Base-by-base conservation (phyloP, 1,140 invertebrate species). In the Panagrolaimus sp. region DNA sequence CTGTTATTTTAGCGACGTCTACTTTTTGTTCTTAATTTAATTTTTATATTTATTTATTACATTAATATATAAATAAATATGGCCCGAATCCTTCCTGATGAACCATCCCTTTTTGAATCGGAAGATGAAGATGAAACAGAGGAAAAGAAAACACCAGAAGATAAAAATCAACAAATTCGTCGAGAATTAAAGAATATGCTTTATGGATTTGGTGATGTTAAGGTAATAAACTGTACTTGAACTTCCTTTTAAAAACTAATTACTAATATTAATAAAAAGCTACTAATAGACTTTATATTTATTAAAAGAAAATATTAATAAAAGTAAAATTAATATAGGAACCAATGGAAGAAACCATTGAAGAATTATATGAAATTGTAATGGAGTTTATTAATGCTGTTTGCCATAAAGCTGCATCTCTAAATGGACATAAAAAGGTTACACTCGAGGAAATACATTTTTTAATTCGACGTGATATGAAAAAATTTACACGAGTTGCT, bases 361-460 rank as follows among this genome's bases (percentile, higher is more conserved):
- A 98, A 82, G 87, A 97, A 48, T 86, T 98, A 14, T 94, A 98
- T 86, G 93, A 97, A 86, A 84, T 98, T 27, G 94, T 98, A 0
- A 93, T 97, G 73, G 92, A 97, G 86, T 98, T 92, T 84, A 93
- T 98, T 25, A 83, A 75, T 48, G 31, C 9, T 42, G 20, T 71
- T 13, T 53, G 45, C 64, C 16, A 51, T n/a, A 69, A 63, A 62
- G 93, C 93, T 4, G 93, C 96, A 91, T 93, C 97, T 86, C 91
- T 96, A 66, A 94, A 94, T 9, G 87, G 91, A 75, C 90, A 90
- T 46, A 94, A 93, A 1, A 85, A 92, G 78, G 93, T 98, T 27
- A 91, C 93, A 86, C 93, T 97, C 4, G 94, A 98, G 86, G 94
- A 98, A 85, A 93, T 98, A 53, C 91, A 98, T 74, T 97, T 94